A percentile compares a stretch with the other conserved stretches of the same genome.
These are phyloP conservation scores for Gadus macrocephalus DNA, from an alignment of 2,113 vertebrate species.

Conservation along the genomic window DNA sequence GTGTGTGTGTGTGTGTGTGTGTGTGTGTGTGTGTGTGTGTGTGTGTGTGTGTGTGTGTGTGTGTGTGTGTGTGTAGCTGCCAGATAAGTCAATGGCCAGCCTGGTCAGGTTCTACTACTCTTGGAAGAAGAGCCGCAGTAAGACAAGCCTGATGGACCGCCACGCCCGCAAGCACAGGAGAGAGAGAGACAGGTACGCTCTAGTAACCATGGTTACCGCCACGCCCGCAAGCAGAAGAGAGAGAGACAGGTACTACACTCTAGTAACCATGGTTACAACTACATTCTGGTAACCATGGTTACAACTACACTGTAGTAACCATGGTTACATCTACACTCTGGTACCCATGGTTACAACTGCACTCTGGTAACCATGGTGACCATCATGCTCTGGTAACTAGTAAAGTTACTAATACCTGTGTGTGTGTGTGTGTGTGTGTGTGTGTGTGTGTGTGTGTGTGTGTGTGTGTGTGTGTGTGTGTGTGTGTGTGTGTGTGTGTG, in stretches of 20 bases:
- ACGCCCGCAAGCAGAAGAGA: neutral
- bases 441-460: slow-evolving; percentile 67
- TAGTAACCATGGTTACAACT: neutral
- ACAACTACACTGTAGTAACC: neutral
- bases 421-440: neutral
- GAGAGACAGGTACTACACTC: neutral
- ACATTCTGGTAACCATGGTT: too few relatives aligned
- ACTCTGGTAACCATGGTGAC: slow-evolving; percentile 49
- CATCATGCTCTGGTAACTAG: slow-evolving; percentile 74
- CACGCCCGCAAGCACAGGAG: slow-evolving; percentile 91
- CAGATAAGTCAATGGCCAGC: slow-evolving; percentile 94
- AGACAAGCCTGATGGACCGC: slow-evolving; percentile 95
- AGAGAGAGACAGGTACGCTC: slow-evolving; percentile 79
- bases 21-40: neutral
- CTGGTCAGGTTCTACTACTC: slow-evolving; percentile 97
- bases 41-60: neutral
- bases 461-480: slow-evolving; percentile 67
- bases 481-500: slow-evolving; percentile 67
- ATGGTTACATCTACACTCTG: neutral
- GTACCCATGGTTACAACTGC: neutral
- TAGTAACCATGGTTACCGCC: neutral
- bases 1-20: neutral
- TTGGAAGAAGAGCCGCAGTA: slow-evolving; percentile 97
- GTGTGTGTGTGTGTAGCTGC: slow-evolving; percentile 73
- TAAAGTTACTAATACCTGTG: neutral